Evolutionary conservation across 2,888 invertebrate genomes (phyloP).

Genomic region (Cantharis lateralis): DNA sequence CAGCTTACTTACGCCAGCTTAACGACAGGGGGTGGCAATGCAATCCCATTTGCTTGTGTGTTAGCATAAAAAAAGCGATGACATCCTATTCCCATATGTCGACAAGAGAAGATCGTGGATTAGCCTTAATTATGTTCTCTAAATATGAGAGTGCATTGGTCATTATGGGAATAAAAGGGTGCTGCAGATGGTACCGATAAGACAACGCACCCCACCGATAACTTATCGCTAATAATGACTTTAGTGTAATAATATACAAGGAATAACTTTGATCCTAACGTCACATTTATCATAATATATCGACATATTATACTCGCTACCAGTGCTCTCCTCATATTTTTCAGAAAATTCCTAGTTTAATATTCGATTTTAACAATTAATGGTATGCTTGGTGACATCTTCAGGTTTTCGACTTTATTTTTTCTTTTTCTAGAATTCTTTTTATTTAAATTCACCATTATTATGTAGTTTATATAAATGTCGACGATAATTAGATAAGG

Average conservation of each 20-base stretch:
- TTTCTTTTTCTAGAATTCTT: not conserved
- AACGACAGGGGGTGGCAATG: constrained; percentile 31
- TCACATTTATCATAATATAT: not conserved
- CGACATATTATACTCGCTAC: too few relatives aligned
- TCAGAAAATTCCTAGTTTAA: not conserved
- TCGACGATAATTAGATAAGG: constrained; percentile 41
- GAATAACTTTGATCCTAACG: constrained; percentile 12
- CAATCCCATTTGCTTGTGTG: constrained; percentile 28
- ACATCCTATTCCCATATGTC: constrained; percentile 51
- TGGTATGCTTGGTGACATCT: not conserved
- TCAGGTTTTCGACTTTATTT: not conserved
- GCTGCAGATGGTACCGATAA: constrained; percentile 50
- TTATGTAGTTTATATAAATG: constrained; percentile 30
- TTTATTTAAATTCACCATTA: constrained; percentile 5
- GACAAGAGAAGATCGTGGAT: constrained; percentile 48
- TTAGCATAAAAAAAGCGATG: constrained; percentile 32
- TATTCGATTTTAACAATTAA: not conserved
- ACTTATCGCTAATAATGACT: constrained; percentile 39
- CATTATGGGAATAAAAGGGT: constrained; percentile 55
- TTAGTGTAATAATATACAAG: constrained; percentile 26
- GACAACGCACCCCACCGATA: constrained; percentile 45
- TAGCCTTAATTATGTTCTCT: constrained; percentile 56
- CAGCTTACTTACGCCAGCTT: constrained; percentile 41
- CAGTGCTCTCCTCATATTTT: not conserved
- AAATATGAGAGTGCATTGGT: constrained; percentile 47